Evolutionary conservation across 37 sponge, comb jelly and placozoan genomes (phyloP).

Genomic region (Beroe ovata): DNA sequence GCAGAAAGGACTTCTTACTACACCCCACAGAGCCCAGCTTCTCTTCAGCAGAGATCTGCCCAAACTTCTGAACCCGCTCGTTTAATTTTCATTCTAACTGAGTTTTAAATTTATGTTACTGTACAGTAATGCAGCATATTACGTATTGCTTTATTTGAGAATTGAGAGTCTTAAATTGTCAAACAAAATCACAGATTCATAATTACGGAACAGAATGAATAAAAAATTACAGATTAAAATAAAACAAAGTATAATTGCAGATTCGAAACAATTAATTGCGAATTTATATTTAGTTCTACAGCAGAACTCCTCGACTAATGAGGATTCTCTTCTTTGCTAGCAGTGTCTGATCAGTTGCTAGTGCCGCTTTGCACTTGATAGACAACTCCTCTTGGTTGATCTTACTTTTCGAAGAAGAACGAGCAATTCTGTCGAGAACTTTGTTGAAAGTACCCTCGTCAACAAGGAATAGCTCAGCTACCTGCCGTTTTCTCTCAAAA

Average conservation of each 20-base stretch:
- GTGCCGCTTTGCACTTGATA: not conserved
- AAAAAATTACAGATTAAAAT: too few relatives aligned
- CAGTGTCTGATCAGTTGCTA: not conserved
- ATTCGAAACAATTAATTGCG: too few relatives aligned
- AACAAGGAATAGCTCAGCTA: not conserved
- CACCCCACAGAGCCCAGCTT: not conserved
- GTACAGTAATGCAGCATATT: too few relatives aligned
- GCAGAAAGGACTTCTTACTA: not conserved
- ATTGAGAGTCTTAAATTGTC: too few relatives aligned
- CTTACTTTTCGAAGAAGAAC: not conserved
- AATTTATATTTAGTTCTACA: too few relatives aligned
- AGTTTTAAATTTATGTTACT: too few relatives aligned
- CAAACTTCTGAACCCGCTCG: not conserved
- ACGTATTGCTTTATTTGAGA: too few relatives aligned
- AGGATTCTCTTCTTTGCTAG: not conserved
- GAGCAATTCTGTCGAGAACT: not conserved
- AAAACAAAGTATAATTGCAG: too few relatives aligned
- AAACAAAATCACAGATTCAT: too few relatives aligned
- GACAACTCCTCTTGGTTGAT: not conserved
- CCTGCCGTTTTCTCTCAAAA: not conserved
- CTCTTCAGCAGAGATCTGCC: constrained; percentile 11
- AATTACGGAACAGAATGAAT: too few relatives aligned
- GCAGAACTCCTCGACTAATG: not conserved
- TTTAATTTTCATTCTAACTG: too few relatives aligned
- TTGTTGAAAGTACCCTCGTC: not conserved